Base-by-base conservation (phyloP, 2,888 invertebrate species). In the Andrena chrysosceles region DNA sequence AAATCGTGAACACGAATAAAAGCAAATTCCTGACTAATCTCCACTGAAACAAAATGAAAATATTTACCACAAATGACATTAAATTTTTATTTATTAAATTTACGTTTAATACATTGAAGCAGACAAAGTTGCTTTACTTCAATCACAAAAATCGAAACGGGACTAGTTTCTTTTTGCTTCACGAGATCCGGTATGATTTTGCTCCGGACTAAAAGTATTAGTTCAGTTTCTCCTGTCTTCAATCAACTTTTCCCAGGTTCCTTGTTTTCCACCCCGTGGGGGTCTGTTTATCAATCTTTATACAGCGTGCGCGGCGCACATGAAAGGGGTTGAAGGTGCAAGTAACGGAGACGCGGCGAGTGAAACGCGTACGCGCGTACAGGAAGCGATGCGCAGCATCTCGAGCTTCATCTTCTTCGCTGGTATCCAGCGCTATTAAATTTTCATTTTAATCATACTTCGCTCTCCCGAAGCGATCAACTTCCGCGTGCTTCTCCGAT, bases 391-490 rank as follows among this genome's bases (percentile, higher is more conserved):
- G 60, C 20, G 23, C 10, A 35, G 20, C 20, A 16, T 54, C 48
- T 48, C 52, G 63, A 52, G 73, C 33, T 76, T 81, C 70, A 64
- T 81, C 76, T 76, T 52, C 66, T 67, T 67, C 33, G 20, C 48
- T 29, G 13, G 63, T 64, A 75, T 56, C 35, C 67, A 66, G 16
- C 31, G 26, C 71, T 76, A 75, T 82, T 75, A 81, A 82, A 81
- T 74, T 82, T 82, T 82, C 70, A 81, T 82, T 82, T 81, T 75
- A 74, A 75, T 82, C 81, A 73, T 73, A 80, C 72, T 70, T 66
- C 68, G 35, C 70, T 23, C 20, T 33, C 60, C 49, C 70, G 69
- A 54, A 70, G 69, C 81, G 80, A 79, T 74, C 74, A 74, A 70
- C 59, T 70, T 68, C 73, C 56, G 56, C 48, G 42, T 33, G 71